Evolutionary conservation across 35 echinoderm and acorn worm genomes (phyloP), one percentile per base, ranked within the genome.

Genomic region (Apostichopus parvimensis): DNA sequence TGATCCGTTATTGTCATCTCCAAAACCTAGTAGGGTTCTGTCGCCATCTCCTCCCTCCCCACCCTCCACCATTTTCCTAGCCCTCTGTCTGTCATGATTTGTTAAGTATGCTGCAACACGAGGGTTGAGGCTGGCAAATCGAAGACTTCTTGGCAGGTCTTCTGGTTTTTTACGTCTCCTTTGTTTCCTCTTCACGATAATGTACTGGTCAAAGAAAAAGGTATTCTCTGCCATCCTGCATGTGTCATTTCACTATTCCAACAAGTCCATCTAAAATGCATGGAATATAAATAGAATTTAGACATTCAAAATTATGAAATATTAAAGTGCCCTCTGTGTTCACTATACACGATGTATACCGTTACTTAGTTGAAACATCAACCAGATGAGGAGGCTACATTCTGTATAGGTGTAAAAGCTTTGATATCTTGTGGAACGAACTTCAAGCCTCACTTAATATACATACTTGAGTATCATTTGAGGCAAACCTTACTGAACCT

Each of bases 81-180:
- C 81, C 60, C 92, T 94, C 23, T 94, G 94, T 77, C 95, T 90
- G 59, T 99, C 97, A 77, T 96, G 97, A 62, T 94, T 96, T 5
- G 86, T 89, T 59, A 99, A 92, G 76, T 96, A 99, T 5, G 97
- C 97, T 53, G 97, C 97, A 8, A 99, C 80, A 5, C 91, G 91
- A 59, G 97, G 95, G 54, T 96, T 96, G 15, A 99, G 92, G 77
- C 95, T 95, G 62, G 97, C 97, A 93, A 99, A 99, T 9, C 97
- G 93, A 3, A 99, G 75, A 65, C 92, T 99, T 54, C 93, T 77
- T 5, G 97, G 97, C 34, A 96, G 91, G 60, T 95, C 93, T 34
- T 94, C 91, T 25, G 94, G 97, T 45, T 88, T 88, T 18, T 95
- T 99, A n/a, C 92, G 75, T 73, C 88, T 56, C 54, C 93, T 75